Evolutionary conservation across 1,140 invertebrate genomes (phyloP), one percentile per base, ranked within the genome.

Genomic region (Ylistrum balloti): DNA sequence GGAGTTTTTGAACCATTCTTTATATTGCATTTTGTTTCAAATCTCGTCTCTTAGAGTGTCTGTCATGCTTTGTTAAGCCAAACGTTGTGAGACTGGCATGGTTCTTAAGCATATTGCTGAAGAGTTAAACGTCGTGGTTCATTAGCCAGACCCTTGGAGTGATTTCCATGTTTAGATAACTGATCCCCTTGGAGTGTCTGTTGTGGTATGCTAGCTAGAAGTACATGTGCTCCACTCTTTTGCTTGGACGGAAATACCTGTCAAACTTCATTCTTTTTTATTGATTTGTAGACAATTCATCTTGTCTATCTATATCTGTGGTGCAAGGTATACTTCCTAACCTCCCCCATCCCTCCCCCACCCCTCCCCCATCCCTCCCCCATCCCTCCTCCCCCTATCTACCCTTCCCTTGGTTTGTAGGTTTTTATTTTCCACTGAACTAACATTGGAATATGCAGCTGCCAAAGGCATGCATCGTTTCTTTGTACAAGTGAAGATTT

Each of bases 361-460:
- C 22, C 45, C 35, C 35, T 13, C 5, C 35, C 35, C 35, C 35
- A 5, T 7, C 35, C 35, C 35, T 13, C 5, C 35, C 35, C 35
- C 35, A 5, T 7, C 35, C 35, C 13, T 13, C 35, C 5, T 38
- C 35, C 35, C 35, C 35, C n/a, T n/a, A n/a, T n/a, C 1, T 48
- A 28, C 56, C 56, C 56, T 17, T 74, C 20, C 11, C 28, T n/a
- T n/a, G 56, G 56, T 74, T 17, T 74, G 22, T 17, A 74, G 22
- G 56, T 74, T 74, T 74, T 28, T 28, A n/a, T 74, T 74, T 74
- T 74, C 22, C 2, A 74, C n/a, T 28, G 56, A 28, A 74, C 56
- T 74, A 74, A 74, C 56, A 74, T 74, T 74, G n/a, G n/a, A 11
- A 74, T 74, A 11, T n/a, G 28, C 56, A 74, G 56, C 56, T 74